Conservation (phyloP, 2,797 vertebrate genomes). For the Anableps anableps region DNA sequence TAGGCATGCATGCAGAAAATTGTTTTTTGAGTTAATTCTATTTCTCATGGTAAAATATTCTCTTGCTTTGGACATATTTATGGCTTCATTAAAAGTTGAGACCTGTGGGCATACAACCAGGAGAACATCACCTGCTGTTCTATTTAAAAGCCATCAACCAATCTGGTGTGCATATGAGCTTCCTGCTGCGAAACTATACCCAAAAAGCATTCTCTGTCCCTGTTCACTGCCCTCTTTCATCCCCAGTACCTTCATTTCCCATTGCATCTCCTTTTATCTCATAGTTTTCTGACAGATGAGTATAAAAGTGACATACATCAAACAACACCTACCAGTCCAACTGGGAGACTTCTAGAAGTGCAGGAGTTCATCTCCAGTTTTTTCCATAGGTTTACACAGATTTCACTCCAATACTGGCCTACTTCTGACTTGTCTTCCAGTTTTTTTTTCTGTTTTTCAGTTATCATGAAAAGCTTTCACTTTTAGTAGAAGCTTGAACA, state of each 20-base stretch:
- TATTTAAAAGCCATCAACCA: slow-evolving; percentile 12
- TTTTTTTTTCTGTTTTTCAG: slow-evolving; percentile 31
- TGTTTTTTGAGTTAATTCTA: slow-evolving; percentile 14
- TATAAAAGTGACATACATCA: slow-evolving; percentile 56
- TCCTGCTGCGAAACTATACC: slow-evolving; percentile 28
- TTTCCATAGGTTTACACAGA: slow-evolving; percentile 58
- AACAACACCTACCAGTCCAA: slow-evolving; percentile 52
- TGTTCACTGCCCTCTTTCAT: slow-evolving; percentile 41
- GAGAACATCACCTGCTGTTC: not conserved
- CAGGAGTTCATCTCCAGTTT: slow-evolving; percentile 60
- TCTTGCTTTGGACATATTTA: slow-evolving; percentile 14
- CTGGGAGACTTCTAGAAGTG: slow-evolving; percentile 46
- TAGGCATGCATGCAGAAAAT: slow-evolving; percentile 19
- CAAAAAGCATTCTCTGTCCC: slow-evolving; percentile 57
- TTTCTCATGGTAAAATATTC: slow-evolving; percentile 10
- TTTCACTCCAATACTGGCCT: slow-evolving; percentile 49
- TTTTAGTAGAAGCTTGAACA: slow-evolving; percentile 17
- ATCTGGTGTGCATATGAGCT: slow-evolving; percentile 18
- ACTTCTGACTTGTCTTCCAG: slow-evolving; percentile 44
- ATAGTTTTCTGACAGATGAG: slow-evolving; percentile 58
- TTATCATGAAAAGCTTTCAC: slow-evolving; percentile 23
- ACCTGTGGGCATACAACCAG: slow-evolving; percentile 7
- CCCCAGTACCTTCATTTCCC: slow-evolving; percentile 39
- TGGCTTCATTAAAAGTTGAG: slow-evolving; percentile 4
- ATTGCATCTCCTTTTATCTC: slow-evolving; percentile 50